Evolutionary conservation across 2,888 invertebrate genomes (phyloP).

Genomic region (Synanthedon tipuliformis): DNA sequence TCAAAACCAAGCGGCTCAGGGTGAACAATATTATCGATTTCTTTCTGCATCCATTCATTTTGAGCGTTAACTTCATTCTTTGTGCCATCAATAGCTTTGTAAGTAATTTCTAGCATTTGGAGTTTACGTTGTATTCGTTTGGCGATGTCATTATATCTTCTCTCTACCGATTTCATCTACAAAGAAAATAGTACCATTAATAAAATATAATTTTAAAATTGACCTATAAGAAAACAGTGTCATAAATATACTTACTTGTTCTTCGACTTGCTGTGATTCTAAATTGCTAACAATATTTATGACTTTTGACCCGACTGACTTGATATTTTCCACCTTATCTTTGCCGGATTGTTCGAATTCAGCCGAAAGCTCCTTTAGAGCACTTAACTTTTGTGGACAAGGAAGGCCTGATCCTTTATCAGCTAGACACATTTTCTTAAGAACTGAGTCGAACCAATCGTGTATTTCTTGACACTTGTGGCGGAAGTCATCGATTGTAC

Average conservation of each 20-base stretch:
- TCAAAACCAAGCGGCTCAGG: slow-evolving; percentile 81
- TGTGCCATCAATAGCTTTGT: slow-evolving; percentile 85
- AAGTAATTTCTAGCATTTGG: slow-evolving; percentile 85
- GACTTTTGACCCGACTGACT: slow-evolving; percentile 76
- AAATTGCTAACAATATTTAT: slow-evolving; percentile 86
- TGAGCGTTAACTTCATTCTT: slow-evolving; percentile 83
- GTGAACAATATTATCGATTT: slow-evolving; percentile 74
- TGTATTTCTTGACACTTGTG: slow-evolving; percentile 80
- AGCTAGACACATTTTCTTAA: slow-evolving; percentile 83
- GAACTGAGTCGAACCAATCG: slow-evolving; percentile 83
- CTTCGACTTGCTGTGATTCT: slow-evolving; percentile 91
- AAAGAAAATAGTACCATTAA: slow-evolving; percentile 13
- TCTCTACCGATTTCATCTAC: slow-evolving; percentile 83
- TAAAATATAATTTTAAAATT: background rate
- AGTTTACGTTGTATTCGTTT: slow-evolving; percentile 87
- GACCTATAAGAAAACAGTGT: background rate
- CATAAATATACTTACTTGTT: slow-evolving; percentile 68
- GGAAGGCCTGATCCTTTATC: slow-evolving; percentile 87
- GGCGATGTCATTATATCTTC: slow-evolving; percentile 84
- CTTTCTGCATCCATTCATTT: slow-evolving; percentile 83
- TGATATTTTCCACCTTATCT: slow-evolving; percentile 77
- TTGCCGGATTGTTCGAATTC: slow-evolving; percentile 82
- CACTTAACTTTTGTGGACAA: slow-evolving; percentile 82
- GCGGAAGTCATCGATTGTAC: slow-evolving; percentile 82
- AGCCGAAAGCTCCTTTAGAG: slow-evolving; percentile 77